A percentile compares a stretch with the other conserved stretches of the same genome.
phyloP scores from a whole-genome alignment of 2,113 vertebrate species.

The Bostrychus sinensis region DNA sequence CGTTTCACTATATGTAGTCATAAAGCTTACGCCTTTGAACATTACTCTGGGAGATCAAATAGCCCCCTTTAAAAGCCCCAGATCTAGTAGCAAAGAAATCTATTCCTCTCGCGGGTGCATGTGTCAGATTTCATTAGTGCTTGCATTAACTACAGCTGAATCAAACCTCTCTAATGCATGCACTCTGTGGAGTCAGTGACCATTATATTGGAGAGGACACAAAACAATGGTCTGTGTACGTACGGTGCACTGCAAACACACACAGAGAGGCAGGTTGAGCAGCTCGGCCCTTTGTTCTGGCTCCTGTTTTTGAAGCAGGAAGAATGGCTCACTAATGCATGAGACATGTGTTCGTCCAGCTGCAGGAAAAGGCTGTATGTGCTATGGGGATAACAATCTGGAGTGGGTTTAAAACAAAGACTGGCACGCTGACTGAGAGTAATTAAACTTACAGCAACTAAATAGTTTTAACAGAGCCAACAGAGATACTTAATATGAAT shows the following conservation, averaged over 20 bases:
- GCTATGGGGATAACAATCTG: background rate
- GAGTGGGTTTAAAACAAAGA: background rate
- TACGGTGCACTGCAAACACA: slow-evolving; percentile 47
- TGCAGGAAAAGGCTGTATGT: slow-evolving; percentile 28
- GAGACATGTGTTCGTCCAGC: slow-evolving; percentile 61
- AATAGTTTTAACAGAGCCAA: background rate
- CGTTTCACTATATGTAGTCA: background rate
- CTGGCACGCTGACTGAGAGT: background rate
- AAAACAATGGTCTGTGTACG: slow-evolving; percentile 63
- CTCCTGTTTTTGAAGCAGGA: slow-evolving; percentile 59
- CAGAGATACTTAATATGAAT: background rate
- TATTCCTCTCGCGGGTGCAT: slow-evolving; percentile 50
- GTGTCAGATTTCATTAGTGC: slow-evolving; percentile 65
- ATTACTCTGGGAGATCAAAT: slow-evolving; percentile 49
- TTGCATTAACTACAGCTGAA: slow-evolving; percentile 53
- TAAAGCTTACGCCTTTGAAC: slow-evolving; percentile 25
- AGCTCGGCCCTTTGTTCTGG: slow-evolving; percentile 55
- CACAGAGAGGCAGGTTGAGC: slow-evolving; percentile 41
- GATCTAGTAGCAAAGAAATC: slow-evolving; percentile 54
- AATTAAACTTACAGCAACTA: background rate
- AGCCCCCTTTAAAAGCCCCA: slow-evolving; percentile 40
- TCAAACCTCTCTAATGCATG: slow-evolving; percentile 53
- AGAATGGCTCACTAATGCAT: slow-evolving; percentile 59
- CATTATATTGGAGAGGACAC: slow-evolving; percentile 58
- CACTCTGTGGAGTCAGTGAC: slow-evolving; percentile 51